Base-by-base conservation (phyloP, 2,113 vertebrate genomes). In the Macquaria australasica region DNA sequence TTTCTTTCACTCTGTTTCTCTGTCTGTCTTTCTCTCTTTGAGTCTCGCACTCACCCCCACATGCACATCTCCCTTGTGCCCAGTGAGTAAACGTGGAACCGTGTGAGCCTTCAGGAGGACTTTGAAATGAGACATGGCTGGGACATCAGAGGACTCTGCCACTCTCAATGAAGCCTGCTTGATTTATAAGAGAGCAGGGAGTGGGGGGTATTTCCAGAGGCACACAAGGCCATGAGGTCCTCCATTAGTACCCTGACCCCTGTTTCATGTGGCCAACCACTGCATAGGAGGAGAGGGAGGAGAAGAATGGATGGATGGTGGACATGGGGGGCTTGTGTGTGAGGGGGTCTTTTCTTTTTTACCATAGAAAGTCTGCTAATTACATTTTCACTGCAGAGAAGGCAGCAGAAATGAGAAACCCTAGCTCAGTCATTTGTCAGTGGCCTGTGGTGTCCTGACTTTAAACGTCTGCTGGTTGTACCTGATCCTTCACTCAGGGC, bases 161-260 rank as follows among this genome's bases (percentile, higher is more conserved):
- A 89, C 87, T 89, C 86, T 92, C 85, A 93, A 90, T 92, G 88
- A 92, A 94, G 90, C 86, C 79, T 78, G 81, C 79, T 89, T 96
- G 96, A 96, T 96, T 96, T 96, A 96, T 96, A 95, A 92, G 85
- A 92, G 89, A 91, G 62, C 78, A 45, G 80, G 90, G 90, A 87
- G 85, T 73, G 77, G 84, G 85, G 80, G 89, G 89, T 95, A 93
- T 95, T 95, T 95, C 94, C 88, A 90, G 86, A 94, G 92, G 90
- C 91, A 86, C 85, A 91, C 91, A 94, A 94, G 95, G 96, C 92
- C 94, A 95, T 59, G 77, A 94, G 96, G 95, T 95, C 93, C 87
- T 93, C 94, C 95, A 96, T 96, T 96, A 95, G 95, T 94, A 93
- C 89, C 87, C 92, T 96, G 95, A 96, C 96, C 96, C 88, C 91